phyloP scores from a whole-genome alignment of 2,888 invertebrate species.

The Temnothorax unifasciatus region DNA sequence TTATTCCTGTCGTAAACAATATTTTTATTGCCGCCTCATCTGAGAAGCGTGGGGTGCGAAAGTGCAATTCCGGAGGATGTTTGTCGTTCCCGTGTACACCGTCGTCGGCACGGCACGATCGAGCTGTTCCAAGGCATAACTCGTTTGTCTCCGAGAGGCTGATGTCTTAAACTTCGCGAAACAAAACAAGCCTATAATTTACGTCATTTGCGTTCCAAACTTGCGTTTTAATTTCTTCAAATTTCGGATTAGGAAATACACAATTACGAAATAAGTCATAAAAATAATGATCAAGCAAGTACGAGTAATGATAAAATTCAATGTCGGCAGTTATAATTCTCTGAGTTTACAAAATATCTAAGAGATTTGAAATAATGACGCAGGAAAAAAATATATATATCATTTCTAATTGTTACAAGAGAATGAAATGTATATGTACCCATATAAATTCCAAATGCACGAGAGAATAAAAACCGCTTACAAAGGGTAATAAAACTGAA shows the following conservation, averaged over 20 bases:
- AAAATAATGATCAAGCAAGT: neutral
- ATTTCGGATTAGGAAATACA: neutral
- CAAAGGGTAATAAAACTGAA: constrained; percentile 19
- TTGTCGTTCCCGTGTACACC: constrained; percentile 34
- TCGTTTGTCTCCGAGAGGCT: neutral
- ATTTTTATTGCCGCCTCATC: constrained; percentile 70
- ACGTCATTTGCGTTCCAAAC: neutral
- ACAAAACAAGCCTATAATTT: neutral
- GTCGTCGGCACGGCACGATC: constrained; percentile 22
- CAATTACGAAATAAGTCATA: neutral
- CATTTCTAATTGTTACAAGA: neutral
- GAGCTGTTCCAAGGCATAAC: constrained; percentile 14
- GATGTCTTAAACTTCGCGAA: neutral
- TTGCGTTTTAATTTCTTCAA: neutral
- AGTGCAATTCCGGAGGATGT: constrained; percentile 56
- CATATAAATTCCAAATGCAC: constrained; percentile 7
- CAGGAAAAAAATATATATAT: neutral
- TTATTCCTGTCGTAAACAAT: constrained; percentile 71
- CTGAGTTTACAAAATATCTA: neutral
- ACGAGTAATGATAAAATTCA: neutral
- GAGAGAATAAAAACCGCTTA: constrained; percentile 16
- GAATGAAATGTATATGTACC: neutral
- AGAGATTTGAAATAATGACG: neutral
- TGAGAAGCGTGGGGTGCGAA: constrained; percentile 40
- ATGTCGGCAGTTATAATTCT: neutral